Conservation (phyloP, 2,797 vertebrate species). For the Labeo calbasu region DNA sequence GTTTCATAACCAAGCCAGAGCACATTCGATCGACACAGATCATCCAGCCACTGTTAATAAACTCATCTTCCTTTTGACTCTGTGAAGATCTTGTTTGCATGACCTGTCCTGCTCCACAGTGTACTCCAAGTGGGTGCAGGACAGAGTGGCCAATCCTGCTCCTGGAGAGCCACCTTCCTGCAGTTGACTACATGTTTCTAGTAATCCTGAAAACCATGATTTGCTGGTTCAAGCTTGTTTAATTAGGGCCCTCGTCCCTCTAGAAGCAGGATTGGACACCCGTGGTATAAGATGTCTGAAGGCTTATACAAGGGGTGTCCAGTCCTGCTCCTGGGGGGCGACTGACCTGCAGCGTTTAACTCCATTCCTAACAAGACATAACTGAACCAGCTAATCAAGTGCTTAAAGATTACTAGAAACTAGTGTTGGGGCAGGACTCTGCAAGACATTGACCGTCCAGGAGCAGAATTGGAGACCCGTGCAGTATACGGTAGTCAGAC, state of each 20-base stretch:
- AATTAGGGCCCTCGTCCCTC: no score
- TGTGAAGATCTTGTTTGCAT: neutral
- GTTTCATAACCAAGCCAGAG: conserved; percentile 20
- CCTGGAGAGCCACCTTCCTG: neutral
- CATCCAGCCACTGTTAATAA: conserved; percentile 15
- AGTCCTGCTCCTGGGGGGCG: no score
- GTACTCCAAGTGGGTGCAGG: neutral
- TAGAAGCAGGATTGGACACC: no score
- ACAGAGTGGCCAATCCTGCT: neutral
- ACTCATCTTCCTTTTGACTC: neutral
- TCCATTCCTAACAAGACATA: no score
- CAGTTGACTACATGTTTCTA: neutral
- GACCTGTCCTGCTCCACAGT: neutral
- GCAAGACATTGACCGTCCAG: neutral
- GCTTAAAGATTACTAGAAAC: no score
- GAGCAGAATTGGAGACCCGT: neutral
- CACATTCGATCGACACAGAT: conserved; percentile 26
- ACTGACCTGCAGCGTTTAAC: neutral
- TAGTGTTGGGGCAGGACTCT: neutral
- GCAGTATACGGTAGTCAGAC: no score
- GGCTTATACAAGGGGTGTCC: no score
- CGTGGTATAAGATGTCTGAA: no score
- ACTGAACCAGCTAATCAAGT: no score
- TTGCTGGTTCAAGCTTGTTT: no score
- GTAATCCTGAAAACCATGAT: neutral